A percentile compares a stretch with the other conserved stretches of the same genome.
Conservation (phyloP, 1,140 invertebrate species). For the Temnothorax longispinosus region DNA sequence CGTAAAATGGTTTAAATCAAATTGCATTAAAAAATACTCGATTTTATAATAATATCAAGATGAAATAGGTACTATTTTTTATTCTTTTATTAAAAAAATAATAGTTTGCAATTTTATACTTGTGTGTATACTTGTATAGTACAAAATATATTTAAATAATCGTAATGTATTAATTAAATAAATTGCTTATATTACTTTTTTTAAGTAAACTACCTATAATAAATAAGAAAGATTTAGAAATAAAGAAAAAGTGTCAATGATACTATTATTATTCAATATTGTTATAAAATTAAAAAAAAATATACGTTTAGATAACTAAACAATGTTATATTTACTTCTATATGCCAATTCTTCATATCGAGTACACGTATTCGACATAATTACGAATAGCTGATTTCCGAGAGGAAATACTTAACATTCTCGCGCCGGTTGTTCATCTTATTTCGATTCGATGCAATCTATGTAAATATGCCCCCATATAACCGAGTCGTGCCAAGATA, state of each 20-base stretch:
- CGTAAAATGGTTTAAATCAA: too few species aligned
- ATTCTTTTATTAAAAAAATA: background rate
- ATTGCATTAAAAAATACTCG: too few species aligned
- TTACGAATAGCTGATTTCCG: constrained; percentile 8
- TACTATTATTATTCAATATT: background rate
- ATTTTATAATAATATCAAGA: too few species aligned
- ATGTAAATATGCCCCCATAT: constrained; percentile 55
- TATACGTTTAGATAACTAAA: background rate
- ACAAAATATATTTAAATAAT: background rate
- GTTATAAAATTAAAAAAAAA: background rate
- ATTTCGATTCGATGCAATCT: constrained; percentile 63
- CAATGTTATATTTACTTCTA: background rate
- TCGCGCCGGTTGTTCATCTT: constrained; percentile 66
- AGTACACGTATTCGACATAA: background rate
- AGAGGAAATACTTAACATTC: constrained; percentile 59
- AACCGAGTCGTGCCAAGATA: constrained; percentile 24
- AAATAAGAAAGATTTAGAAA: background rate
- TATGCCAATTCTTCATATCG: background rate
- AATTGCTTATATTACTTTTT: background rate
- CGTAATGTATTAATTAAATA: background rate
- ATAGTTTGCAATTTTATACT: background rate
- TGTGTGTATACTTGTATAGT: background rate
- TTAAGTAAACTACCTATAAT: background rate
- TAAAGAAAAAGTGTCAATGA: background rate
- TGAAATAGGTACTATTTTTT: background rate